These are phyloP conservation scores for Epinotia brunnichana DNA, from an alignment of 2,888 invertebrate genomes.

Conservation along the genomic window DNA sequence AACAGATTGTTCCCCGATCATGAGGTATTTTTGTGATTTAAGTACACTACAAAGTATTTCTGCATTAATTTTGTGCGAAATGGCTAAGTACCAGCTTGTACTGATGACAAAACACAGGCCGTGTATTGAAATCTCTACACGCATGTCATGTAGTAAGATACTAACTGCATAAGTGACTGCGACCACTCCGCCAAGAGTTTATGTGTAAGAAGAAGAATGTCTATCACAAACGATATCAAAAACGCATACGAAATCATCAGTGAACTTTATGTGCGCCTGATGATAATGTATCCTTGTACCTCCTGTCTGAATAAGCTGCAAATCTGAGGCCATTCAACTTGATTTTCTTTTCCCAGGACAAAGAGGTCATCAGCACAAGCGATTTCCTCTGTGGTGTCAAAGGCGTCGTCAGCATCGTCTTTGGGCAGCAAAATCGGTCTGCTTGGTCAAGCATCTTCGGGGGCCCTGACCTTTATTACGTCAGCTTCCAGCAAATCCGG, in stretches of 20 bases:
- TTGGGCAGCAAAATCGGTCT: slow-evolving; percentile 82
- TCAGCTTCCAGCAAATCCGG: slow-evolving; percentile 79
- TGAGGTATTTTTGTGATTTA: slow-evolving; percentile 64
- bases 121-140: too few relatives aligned
- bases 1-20: too few relatives aligned
- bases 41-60: too few relatives aligned
- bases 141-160: too few relatives aligned
- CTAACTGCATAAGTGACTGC: too few relatives aligned
- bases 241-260: too few relatives aligned
- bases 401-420: slow-evolving; percentile 68
- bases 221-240: too few relatives aligned
- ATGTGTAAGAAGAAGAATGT: too few relatives aligned
- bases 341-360: slow-evolving; percentile 59
- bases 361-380: slow-evolving; percentile 79
- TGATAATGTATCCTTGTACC: not conserved
- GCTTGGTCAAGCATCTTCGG: slow-evolving; percentile 83
- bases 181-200: too few relatives aligned
- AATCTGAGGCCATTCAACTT: not conserved
- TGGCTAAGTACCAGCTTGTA: too few relatives aligned
- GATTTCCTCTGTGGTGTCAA: slow-evolving; percentile 73
- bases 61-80: too few relatives aligned
- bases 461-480: slow-evolving; percentile 73
- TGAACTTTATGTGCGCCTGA: not conserved
- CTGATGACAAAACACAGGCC: too few relatives aligned
- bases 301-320: not conserved